These are phyloP conservation scores for Steatocranus sp. DNA, from an alignment of 2,797 vertebrate genomes.

Conservation along the genomic window DNA sequence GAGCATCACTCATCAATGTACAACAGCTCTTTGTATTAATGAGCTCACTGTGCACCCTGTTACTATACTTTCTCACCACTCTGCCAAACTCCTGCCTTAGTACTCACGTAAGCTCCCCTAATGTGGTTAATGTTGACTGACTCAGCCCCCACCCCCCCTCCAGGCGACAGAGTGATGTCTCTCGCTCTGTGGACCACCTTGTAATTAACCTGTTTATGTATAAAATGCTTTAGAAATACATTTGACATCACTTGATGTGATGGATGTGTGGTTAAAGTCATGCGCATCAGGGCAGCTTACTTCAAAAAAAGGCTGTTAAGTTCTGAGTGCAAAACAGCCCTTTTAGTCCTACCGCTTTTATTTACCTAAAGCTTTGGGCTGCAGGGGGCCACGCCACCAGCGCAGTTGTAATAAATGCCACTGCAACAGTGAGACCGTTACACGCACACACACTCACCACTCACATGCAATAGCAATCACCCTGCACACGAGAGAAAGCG, in stretches of 20 bases:
- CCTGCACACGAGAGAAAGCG: neutral
- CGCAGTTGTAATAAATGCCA: neutral
- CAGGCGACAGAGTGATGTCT: neutral
- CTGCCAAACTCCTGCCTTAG: neutral
- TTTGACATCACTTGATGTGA: slow-evolving; percentile 13
- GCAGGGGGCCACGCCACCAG: neutral
- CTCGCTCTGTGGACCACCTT: neutral
- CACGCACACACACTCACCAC: neutral
- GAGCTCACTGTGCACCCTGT: neutral
- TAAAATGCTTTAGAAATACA: slow-evolving; percentile 25
- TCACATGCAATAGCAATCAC: neutral
- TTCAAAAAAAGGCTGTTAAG: neutral
- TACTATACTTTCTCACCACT: neutral
- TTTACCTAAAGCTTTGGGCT: slow-evolving; percentile 4
- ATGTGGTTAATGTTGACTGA: slow-evolving; percentile 16
- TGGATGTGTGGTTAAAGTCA: slow-evolving; percentile 24
- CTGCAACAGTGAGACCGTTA: neutral
- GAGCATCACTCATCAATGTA: slow-evolving; percentile 19
- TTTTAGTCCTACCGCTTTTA: neutral
- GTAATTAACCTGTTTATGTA: slow-evolving; percentile 49
- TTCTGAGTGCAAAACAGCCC: neutral
- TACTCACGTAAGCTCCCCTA: neutral
- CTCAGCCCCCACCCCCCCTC: neutral
- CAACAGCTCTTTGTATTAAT: slow-evolving; percentile 26
- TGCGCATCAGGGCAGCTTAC: neutral